Conservation (phyloP, 1,140 invertebrate species). For the Oryctes rhinoceros region DNA sequence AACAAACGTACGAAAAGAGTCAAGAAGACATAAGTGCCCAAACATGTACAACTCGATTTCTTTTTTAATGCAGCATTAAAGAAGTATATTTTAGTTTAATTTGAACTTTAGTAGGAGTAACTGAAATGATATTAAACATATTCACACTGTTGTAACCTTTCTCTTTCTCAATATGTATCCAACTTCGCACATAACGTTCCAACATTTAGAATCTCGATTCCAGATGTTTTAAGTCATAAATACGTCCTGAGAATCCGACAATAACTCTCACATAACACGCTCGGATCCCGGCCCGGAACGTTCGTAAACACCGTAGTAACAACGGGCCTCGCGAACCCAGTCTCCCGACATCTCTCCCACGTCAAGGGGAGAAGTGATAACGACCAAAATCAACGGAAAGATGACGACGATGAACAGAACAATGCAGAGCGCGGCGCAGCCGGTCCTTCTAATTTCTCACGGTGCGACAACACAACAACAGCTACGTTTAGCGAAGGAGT, state of each 20-base stretch:
- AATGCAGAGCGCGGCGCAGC: neutral
- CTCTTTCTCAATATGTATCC: too few species aligned
- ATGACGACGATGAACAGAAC: neutral
- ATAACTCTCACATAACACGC: neutral
- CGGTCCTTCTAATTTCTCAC: conserved; percentile 13
- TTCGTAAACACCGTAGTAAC: neutral
- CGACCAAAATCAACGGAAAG: neutral
- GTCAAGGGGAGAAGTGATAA: neutral
- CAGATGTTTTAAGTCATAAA: neutral
- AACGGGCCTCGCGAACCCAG: neutral
- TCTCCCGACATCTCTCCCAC: neutral
- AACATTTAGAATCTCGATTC: neutral
- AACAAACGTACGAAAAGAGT: too few species aligned
- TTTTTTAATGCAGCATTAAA: too few species aligned
- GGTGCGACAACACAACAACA: neutral
- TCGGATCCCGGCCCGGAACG: neutral
- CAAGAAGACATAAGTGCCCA: too few species aligned
- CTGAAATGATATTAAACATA: too few species aligned
- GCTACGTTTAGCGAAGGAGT: neutral
- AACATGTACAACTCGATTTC: too few species aligned
- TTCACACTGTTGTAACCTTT: too few species aligned
- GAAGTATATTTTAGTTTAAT: too few species aligned
- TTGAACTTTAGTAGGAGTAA: too few species aligned
- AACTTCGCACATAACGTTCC: too few species aligned
- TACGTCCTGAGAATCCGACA: neutral